Base-by-base conservation (phyloP, 64 coral and sea anemone genomes). In the Dendronephthya gigantea region DNA sequence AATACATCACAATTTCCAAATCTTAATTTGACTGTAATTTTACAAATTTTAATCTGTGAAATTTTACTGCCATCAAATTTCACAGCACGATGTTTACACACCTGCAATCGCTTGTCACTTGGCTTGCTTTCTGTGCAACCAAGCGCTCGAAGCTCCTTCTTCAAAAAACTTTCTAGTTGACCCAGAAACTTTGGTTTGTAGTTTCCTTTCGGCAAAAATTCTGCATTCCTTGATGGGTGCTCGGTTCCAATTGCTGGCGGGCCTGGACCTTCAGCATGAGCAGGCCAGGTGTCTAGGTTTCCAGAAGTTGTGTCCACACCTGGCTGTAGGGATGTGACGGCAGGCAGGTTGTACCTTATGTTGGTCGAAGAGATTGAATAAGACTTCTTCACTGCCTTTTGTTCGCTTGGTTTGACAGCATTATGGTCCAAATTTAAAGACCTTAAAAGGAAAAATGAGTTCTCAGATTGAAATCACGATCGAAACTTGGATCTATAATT, bases 161-260 rank as follows among this genome's bases (percentile, higher is more conserved):
- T 92, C 27, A 98, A 87, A 59, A 98, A 98, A 4, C 92, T 87
- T 52, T 98, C 95, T 17, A 98, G 88, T 79, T 93, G 95, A 43
- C 91, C 95, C 35, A 98, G 88, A 75, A 98, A 98, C 83, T 93
- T 98, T n/a, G 95, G 95, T 22, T 98, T 98, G 45, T 98, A 92
- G 1, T 93, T 92, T 39, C 95, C 95, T 58, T 98, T 98, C 45
- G 95, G 92, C 95, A 98, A 93, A 83, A 93, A 93, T 74, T 98
- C 95, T 72, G 84, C 91, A 47, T 49, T 87, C 33, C 93, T 90
- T 81, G 93, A 90, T 9, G 89, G 85, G 17, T 65, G 45, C 50
- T 90, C 89, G 33, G 89, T 84, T 39, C 91, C 93, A 30, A 98
- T 89, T 56, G 90, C 92, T 30, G 95, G 95, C 9, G 89, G 75